Evolutionary conservation across 2,797 vertebrate species (phyloP), one percentile per base, ranked within the genome.

Genomic region (Tragelaphus eurycerus): DNA sequence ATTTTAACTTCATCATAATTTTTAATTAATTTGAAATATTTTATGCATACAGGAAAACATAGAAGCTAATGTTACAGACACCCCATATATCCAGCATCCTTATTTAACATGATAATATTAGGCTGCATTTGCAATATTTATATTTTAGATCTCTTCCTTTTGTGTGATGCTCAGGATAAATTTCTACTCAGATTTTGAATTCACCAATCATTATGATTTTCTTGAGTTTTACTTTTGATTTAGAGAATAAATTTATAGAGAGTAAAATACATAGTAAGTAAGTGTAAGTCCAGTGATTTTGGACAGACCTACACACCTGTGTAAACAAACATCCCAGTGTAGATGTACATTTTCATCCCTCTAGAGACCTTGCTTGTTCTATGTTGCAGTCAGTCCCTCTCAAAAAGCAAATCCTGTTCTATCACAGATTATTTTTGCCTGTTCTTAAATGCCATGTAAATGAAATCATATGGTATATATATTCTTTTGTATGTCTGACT

Each of bases 21-120:
- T 92, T 93, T 84, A 84, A 50, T 93, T 93, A 27, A 86, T 90
- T 93, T 96, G 92, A 90, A 84, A 71, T 60, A 71, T 59, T 81
- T 96, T 60, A 64, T 79, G 71, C 27, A 9, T 34, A 54, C 3
- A 55, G 57, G 74, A 82, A 62, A 96, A 46, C 74, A 84, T 23
- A 91, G 93, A 90, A n/a, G 25, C 27, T 79, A 38, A 79, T 43
- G 43, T 43, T 79, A 14, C 19, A 54, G 19, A 82, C 8, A 34
- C 14, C 34, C 46, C n/a, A 15, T 8, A 10, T 4, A 64, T 4
- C 43, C 10, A 43, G 54, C 38, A 71, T 95, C 43, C 50, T 93
- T 55, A 79, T 81, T 81, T 64, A 19, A 19, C 17, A 19, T 25
- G 16, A 14, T 74, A 46, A 48, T 71, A 60, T 78, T 96, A 93